Conservation (phyloP, 2,888 invertebrate species). For the Coelopa pilipes region DNA sequence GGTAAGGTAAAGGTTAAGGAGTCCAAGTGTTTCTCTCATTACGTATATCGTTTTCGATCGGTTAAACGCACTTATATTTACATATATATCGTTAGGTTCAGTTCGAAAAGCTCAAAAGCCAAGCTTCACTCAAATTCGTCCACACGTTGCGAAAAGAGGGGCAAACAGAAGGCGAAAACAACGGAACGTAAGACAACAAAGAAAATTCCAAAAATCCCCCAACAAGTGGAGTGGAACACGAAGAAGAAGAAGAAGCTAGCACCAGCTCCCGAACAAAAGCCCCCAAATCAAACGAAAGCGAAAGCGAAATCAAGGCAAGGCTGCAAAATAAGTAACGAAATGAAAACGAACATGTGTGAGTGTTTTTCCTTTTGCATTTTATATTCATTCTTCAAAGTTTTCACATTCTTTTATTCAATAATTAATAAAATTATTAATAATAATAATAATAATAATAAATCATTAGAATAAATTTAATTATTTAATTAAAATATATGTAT, state of each 20-base stretch:
- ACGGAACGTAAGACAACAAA: background rate
- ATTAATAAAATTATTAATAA: constrained; percentile 55
- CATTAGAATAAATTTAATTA: constrained; percentile 43
- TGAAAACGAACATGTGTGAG: constrained; percentile 50
- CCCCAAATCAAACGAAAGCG: background rate
- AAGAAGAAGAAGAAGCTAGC: background rate
- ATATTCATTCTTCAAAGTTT: constrained; percentile 55
- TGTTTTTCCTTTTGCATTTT: constrained; percentile 53
- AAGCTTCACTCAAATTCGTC: background rate
- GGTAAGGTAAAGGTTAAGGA: background rate
- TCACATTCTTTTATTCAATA: constrained; percentile 47
- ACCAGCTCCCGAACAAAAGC: background rate
- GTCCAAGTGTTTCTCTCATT: constrained; percentile 41
- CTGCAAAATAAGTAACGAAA: constrained; percentile 42
- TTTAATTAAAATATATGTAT: constrained; percentile 19
- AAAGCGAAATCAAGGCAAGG: background rate
- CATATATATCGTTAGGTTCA: constrained; percentile 11
- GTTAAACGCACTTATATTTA: constrained; percentile 36
- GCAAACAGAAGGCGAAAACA: background rate
- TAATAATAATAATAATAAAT: constrained; percentile 52
- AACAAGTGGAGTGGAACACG: background rate
- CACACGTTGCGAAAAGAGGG: background rate
- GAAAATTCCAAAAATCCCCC: background rate
- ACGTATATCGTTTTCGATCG: constrained; percentile 59
- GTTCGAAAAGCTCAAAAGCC: constrained; percentile 14